Evolutionary conservation across 30 jellyfish, hydroid and myxozoan genomes (phyloP).

Genomic region (Sanderia malayensis): DNA sequence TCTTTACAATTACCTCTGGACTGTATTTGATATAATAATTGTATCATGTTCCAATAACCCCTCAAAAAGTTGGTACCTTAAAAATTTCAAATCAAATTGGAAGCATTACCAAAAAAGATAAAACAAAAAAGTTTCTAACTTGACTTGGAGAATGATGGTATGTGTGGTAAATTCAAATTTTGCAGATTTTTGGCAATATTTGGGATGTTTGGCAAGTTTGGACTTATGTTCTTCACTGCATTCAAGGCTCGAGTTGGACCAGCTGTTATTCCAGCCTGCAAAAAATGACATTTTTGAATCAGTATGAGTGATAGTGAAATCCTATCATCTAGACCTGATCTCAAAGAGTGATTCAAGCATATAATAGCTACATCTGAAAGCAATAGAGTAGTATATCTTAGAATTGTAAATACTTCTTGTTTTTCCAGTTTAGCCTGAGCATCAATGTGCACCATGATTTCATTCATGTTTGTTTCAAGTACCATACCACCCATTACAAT

Average conservation of each 20-base stretch:
- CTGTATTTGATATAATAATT: too few species aligned
- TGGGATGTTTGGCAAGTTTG: constrained; percentile 83
- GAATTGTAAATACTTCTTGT: constrained; percentile 67
- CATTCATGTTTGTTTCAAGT: constrained; percentile 92
- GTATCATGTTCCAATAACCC: too few species aligned
- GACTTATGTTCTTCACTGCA: constrained; percentile 94
- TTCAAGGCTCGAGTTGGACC: constrained; percentile 91
- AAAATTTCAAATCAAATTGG: constrained; percentile 18
- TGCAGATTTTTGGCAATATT: constrained; percentile 70
- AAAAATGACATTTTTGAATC: too few species aligned
- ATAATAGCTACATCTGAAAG: too few species aligned
- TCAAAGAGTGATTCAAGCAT: too few species aligned
- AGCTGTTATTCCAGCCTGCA: constrained; percentile 91
- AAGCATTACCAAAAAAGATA: too few species aligned
- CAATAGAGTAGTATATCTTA: too few species aligned
- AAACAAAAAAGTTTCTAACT: constrained; percentile 52
- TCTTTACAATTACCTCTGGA: too few species aligned
- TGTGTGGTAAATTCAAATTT: constrained; percentile 77
- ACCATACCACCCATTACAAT: constrained; percentile 99
- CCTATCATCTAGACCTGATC: too few species aligned
- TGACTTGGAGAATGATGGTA: constrained; percentile 68
- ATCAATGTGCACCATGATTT: constrained; percentile 82
- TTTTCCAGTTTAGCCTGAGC: constrained; percentile 92
- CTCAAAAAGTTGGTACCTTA: too few species aligned
- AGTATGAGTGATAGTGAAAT: too few species aligned